Evolutionary conservation across 2,113 vertebrate genomes (phyloP).

Genomic region (Spermophilus dauricus): DNA sequence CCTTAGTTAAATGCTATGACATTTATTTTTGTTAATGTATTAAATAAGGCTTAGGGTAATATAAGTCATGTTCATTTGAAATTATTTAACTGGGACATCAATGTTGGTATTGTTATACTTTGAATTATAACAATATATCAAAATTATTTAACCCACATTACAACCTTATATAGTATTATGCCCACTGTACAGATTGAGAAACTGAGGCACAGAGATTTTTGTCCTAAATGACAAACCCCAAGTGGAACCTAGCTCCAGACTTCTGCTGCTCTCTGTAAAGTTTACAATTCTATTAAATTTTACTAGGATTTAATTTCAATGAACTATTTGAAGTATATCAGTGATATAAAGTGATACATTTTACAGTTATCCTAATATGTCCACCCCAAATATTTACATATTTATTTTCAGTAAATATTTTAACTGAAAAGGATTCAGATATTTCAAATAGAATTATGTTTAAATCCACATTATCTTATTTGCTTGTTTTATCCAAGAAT

Average conservation of each 20-base stretch:
- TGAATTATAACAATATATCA: slow-evolving; percentile 38
- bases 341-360: slow-evolving; percentile 15
- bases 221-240: background rate
- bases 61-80: slow-evolving; percentile 58
- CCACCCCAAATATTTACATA: slow-evolving; percentile 8
- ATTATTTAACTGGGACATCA: slow-evolving; percentile 38
- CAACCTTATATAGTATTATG: slow-evolving; percentile 3
- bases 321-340: background rate
- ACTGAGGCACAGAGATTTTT: slow-evolving; percentile 36
- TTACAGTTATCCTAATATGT: slow-evolving; percentile 32
- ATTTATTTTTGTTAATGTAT: slow-evolving; percentile 32
- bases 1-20: background rate
- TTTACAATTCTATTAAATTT: slow-evolving; percentile 19
- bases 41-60: background rate
- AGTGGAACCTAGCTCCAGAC: slow-evolving; percentile 4
- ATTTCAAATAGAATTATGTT: slow-evolving; percentile 56
- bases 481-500: slow-evolving; percentile 39
- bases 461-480: slow-evolving; percentile 40
- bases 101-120: slow-evolving; percentile 28
- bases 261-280: background rate
- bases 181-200: background rate
- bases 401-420: slow-evolving; percentile 49
- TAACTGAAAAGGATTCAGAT: slow-evolving; percentile 47
- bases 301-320: slow-evolving; percentile 50
- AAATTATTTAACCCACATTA: slow-evolving; percentile 25